Base-by-base conservation (phyloP, 2,113 vertebrate species). In the Corvus hawaiiensis region DNA sequence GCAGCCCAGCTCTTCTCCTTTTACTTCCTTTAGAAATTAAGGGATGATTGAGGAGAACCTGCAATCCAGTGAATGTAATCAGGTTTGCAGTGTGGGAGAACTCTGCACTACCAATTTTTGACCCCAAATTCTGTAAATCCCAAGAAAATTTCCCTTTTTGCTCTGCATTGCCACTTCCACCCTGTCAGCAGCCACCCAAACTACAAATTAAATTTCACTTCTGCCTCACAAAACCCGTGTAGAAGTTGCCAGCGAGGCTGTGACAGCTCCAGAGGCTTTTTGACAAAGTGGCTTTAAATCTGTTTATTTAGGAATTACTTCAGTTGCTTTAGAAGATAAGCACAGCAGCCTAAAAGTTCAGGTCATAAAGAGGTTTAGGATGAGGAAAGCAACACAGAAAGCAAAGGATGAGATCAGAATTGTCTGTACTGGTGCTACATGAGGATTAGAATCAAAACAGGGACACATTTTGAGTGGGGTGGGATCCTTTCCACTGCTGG, bases 321-420 rank as follows among this genome's bases (percentile, higher is more conserved):
- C 27, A 46, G 76, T 52, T 91, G 74, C 51, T 92, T 86, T 64
- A 55, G 67, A 35, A 89, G 84, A 51, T 32, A 87, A 93, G 84
- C 51, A 74, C 24, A 86, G 88, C 67, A 66, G 66, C 91, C 66
- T 62, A 33, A 43, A 96, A 76, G 92, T 91, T 81, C 66, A 94
- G 66, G 90, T 54, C 67, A 56, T 73, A 66, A 71, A 71, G 89
- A 88, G 91, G 91, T 89, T 92, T 33, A 87, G 64, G 85, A 96
- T 79, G 83, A 87, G 64, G 93, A 94, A 92, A 95, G 96, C 93
- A 72, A 89, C 79, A 94, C 62, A 90, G 88, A 97, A 93, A 96
- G 95, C 94, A 66, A 80, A 87, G 92, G 83, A 74, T 51, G 75
- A 75, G 86, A 77, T 55, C 61, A 90, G 81, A 90, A 76, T 73